Base-by-base conservation (phyloP, 2,888 invertebrate genomes). In the Ligdia adustata region DNA sequence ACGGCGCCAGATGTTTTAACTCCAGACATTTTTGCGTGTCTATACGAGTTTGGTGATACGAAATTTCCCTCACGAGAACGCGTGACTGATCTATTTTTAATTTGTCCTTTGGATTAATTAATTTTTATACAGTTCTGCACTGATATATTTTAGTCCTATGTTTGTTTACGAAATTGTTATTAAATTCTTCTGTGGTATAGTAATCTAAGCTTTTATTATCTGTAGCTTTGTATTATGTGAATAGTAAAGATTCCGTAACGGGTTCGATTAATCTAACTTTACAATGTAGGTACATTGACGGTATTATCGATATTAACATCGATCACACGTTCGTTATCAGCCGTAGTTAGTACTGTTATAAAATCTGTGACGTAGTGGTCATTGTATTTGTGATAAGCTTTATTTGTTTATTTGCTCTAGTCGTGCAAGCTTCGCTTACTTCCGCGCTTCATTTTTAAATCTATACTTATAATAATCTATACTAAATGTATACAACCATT, bases 291-390 rank as follows among this genome's bases (percentile, higher is more conserved):
- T 29, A 40, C 39, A 32, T 46, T 48, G 40, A 55, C 44, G 55
- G 45, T 62, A 56, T 64, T 69, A 75, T 74, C 69, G 67, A 69
- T 64, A 59, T 66, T 61, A 64, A 46, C 66, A 66, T 69, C 65
- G 64, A 62, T 62, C 60, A 58, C 55, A 50, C 51, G 56, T 32
- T 52, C 55, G 42, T 56, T 59, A 53, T 45, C 39, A 9, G 13
- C 22, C 29, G 13, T 28, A n/a, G n/a, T n/a, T n/a, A n/a, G n/a
- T n/a, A n/a, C n/a, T n/a, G n/a, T n/a, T n/a, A n/a, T n/a, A n/a
- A n/a, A n/a, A n/a, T n/a, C n/a, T n/a, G n/a, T n/a, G n/a, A n/a
- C n/a, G n/a, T n/a, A 29, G 28, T 12, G 34, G 34, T 46, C 18
- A 35, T 42, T 57, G 44, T 50, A 33, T 26, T 50, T 35, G 41